phyloP scores from a whole-genome alignment of 2,797 vertebrate genomes.

The Acestrorhynchus altus region DNA sequence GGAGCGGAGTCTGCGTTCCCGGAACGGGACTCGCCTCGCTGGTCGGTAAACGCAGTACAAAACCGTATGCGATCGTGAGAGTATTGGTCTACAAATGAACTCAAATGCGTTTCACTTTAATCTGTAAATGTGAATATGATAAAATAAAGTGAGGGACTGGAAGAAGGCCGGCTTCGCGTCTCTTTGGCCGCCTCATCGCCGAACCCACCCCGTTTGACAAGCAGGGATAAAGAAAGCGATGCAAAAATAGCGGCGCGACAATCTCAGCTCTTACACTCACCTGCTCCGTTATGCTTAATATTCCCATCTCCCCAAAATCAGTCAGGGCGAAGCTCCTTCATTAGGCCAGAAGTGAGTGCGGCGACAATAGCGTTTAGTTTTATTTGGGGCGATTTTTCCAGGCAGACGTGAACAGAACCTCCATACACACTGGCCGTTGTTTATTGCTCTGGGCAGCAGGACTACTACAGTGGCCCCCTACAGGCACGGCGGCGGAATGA shows the following conservation, averaged over 20 bases:
- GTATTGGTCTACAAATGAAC: too few species aligned
- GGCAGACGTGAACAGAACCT: slow-evolving; percentile 35
- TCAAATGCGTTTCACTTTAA: too few species aligned
- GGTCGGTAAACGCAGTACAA: too few species aligned
- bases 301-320: slow-evolving; percentile 81
- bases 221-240: slow-evolving; percentile 46
- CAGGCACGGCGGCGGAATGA: slow-evolving; percentile 35
- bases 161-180: too few species aligned
- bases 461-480: slow-evolving; percentile 35
- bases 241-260: slow-evolving; percentile 1
- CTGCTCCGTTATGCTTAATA: slow-evolving; percentile 92
- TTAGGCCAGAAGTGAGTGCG: slow-evolving; percentile 56
- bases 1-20: too few species aligned
- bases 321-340: slow-evolving; percentile 77
- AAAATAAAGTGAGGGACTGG: too few species aligned
- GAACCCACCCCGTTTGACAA: slow-evolving; percentile 45
- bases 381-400: slow-evolving; percentile 47
- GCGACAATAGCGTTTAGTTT: slow-evolving; percentile 36
- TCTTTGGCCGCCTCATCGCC: slow-evolving; percentile 45
- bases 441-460: slow-evolving; percentile 54
- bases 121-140: too few species aligned
- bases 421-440: slow-evolving; percentile 50
- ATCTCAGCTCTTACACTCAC: slow-evolving; percentile 66
- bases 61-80: too few species aligned
- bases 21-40: too few species aligned